These are phyloP conservation scores for Meda fulgida DNA, from an alignment of 2,797 vertebrate species.

Conservation along the genomic window DNA sequence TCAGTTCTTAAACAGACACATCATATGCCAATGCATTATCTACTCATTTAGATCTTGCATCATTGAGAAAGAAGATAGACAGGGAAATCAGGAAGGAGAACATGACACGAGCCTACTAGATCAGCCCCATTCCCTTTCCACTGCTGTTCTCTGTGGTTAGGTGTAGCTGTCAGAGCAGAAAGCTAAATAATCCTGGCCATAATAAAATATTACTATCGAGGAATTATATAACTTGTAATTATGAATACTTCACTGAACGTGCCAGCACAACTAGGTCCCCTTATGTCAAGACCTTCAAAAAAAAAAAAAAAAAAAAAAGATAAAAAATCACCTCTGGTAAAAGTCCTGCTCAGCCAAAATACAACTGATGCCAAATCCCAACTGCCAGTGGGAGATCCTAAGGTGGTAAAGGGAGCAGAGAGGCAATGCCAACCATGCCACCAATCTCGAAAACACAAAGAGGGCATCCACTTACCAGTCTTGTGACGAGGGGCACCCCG, in stretches of 20 bases:
- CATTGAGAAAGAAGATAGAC: constrained; percentile 12
- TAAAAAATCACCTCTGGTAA: constrained; percentile 1
- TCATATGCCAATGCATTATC: constrained; percentile 63
- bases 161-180: constrained; percentile 1
- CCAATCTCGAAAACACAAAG: not conserved
- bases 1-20: constrained; percentile 65
- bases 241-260: not conserved
- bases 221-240: not conserved
- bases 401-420: constrained; percentile 18
- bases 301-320: not conserved
- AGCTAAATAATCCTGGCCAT: constrained; percentile 2
- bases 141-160: not conserved
- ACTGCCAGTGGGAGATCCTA: not conserved
- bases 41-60: constrained; percentile 29
- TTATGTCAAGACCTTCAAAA: not conserved
- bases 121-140: constrained; percentile 16
- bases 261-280: not conserved
- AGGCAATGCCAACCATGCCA: constrained; percentile 11
- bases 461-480: constrained; percentile 72
- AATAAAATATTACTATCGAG: not conserved
- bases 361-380: constrained; percentile 23
- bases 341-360: constrained; percentile 10
- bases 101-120: constrained; percentile 4
- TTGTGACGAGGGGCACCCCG: constrained; percentile 76
- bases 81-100: constrained; percentile 17